phyloP scores from a whole-genome alignment of 23 tunicate genomes.

The Styela clava region DNA sequence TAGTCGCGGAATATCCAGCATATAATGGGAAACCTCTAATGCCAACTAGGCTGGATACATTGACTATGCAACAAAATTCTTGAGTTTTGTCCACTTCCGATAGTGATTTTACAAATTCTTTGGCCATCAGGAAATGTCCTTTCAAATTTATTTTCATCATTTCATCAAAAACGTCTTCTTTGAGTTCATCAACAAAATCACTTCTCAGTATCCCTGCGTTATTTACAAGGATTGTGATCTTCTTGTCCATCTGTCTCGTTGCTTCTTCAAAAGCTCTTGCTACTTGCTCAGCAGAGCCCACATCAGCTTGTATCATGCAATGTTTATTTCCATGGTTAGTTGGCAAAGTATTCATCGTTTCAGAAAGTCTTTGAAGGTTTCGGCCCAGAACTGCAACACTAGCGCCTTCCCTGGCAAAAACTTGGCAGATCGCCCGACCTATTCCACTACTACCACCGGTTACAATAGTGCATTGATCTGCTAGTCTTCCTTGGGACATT shows the following conservation, averaged over 20 bases:
- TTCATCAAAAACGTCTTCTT: constrained; percentile 19
- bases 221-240: constrained; percentile 27
- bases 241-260: neutral
- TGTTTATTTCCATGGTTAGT: neutral
- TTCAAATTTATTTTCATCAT: constrained; percentile 20
- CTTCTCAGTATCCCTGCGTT: constrained; percentile 33
- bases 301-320: constrained; percentile 13
- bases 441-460: neutral
- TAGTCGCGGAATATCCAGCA: constrained; percentile 70
- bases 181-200: neutral
- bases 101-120: constrained; percentile 36
- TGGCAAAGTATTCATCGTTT: neutral
- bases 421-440: neutral
- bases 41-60: constrained; percentile 66
- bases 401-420: neutral
- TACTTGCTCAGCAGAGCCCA: constrained; percentile 1
- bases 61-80: constrained; percentile 13
- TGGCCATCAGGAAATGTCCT: constrained; percentile 47
- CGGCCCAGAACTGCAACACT: neutral
- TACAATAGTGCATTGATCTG: neutral
- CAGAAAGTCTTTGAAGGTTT: neutral
- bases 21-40: neutral
- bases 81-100: constrained; percentile 6
- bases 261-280: neutral
- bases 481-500: neutral